Evolutionary conservation across 2,113 vertebrate species (phyloP).

Genomic region (Ginglymostoma cirratum): DNA sequence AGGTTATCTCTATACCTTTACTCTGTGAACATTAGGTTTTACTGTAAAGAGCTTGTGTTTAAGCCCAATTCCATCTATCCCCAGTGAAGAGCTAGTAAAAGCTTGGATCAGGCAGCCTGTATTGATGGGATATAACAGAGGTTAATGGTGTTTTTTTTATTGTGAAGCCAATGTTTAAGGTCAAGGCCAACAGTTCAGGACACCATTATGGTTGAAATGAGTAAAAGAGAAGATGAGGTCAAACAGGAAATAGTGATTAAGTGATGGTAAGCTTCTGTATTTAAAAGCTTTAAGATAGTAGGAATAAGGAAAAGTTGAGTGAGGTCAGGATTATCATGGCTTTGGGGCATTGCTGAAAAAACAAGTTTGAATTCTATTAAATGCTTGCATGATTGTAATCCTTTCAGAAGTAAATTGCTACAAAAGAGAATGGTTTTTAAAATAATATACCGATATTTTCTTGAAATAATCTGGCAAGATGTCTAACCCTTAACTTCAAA

Average conservation of each 20-base stretch:
- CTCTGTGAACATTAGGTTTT: slow-evolving; percentile 34
- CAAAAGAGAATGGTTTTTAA: neutral
- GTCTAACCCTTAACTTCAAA: neutral
- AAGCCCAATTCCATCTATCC: neutral
- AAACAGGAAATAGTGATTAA: neutral
- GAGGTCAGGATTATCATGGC: neutral
- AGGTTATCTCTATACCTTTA: slow-evolving; percentile 32
- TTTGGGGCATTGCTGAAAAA: neutral
- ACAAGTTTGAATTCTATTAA: neutral
- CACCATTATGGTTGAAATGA: slow-evolving; percentile 4
- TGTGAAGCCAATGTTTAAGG: neutral
- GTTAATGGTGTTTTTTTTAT: slow-evolving; percentile 3
- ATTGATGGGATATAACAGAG: slow-evolving; percentile 1
- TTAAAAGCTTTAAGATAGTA: neutral
- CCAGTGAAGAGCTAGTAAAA: slow-evolving; percentile 25
- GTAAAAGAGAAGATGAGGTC: neutral
- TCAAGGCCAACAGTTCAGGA: neutral
- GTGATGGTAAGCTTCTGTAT: neutral
- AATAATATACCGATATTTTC: neutral
- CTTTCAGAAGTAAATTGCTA: neutral
- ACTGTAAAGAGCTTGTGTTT: slow-evolving; percentile 25
- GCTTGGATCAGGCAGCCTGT: neutral
- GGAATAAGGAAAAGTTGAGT: neutral
- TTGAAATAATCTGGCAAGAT: neutral
- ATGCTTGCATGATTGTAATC: neutral